These are phyloP conservation scores for Athene noctua DNA, from an alignment of 2,113 vertebrate genomes.

Conservation along the genomic window DNA sequence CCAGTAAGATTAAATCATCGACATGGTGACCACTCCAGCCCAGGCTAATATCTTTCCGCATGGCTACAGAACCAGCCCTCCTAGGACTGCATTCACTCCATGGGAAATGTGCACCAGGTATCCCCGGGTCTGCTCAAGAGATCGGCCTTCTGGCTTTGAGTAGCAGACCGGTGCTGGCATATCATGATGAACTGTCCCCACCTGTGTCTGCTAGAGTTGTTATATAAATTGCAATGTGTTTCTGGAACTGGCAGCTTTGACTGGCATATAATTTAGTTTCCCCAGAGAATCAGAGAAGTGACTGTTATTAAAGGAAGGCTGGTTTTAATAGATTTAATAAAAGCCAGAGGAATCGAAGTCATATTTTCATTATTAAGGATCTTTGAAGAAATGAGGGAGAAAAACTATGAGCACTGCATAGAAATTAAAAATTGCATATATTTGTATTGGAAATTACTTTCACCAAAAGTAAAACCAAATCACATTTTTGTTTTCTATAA, in stretches of 20 bases:
- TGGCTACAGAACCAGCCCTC: neutral
- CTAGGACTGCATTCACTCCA: fast-evolving
- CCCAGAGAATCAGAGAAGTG: constrained; percentile 15
- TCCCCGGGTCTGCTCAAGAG: neutral
- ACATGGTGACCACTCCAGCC: neutral
- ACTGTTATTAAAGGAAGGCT: neutral
- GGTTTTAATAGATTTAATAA: constrained; percentile 55
- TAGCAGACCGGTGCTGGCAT: neutral
- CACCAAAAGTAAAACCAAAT: neutral
- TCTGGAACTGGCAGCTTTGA: constrained; percentile 2
- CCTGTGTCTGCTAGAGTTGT: neutral
- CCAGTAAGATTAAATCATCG: neutral
- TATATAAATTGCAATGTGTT: constrained; percentile 17
- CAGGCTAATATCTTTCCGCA: neutral
- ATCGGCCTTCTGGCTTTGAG: neutral
- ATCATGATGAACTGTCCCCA: neutral
- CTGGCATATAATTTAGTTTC: constrained; percentile 26
- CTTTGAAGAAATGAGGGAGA: constrained; percentile 32
- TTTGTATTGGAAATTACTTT: neutral
- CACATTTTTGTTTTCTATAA: neutral
- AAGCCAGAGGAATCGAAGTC: constrained; percentile 21
- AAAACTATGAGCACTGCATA: neutral
- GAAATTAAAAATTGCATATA: neutral
- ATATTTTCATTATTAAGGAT: constrained; percentile 8
- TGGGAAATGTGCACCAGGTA: fast-evolving